phyloP scores from a whole-genome alignment of 1,140 invertebrate species.

The Armadillidium nasatum region DNA sequence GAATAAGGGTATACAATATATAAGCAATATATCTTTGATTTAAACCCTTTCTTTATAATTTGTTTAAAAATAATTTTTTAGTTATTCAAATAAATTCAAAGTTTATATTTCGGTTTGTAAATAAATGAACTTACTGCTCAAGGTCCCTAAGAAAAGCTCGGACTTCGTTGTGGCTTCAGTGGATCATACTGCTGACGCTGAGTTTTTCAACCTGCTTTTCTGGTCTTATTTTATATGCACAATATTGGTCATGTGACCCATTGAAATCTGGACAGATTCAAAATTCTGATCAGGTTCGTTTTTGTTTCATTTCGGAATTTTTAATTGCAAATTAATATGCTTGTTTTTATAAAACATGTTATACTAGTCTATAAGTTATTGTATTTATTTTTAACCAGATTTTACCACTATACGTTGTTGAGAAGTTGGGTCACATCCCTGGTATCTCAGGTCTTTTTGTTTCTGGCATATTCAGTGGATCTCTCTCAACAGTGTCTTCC shows the following conservation, averaged over 20 bases:
- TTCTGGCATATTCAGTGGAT: constrained; percentile 75
- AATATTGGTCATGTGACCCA: constrained; percentile 72
- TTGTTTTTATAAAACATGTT: background rate
- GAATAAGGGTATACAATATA: too few species aligned
- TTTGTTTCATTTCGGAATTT: background rate
- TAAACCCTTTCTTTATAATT: too few species aligned
- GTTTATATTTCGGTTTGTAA: too few species aligned
- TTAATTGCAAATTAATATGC: background rate
- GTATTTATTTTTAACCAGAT: constrained; percentile 52
- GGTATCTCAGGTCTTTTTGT: constrained; percentile 76
- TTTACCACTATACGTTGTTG: constrained; percentile 72
- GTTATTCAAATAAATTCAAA: too few species aligned
- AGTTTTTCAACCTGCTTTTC: constrained; percentile 67
- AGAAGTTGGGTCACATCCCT: constrained; percentile 61
- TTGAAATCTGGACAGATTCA: constrained; percentile 54
- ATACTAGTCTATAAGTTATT: background rate
- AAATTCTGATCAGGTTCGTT: constrained; percentile 49
- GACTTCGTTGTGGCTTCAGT: constrained; percentile 60
- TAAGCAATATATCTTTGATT: too few species aligned
- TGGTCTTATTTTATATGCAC: constrained; percentile 71
- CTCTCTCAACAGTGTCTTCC: constrained; percentile 78
- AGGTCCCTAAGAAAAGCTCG: constrained; percentile 36
- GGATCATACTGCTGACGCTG: constrained; percentile 64
- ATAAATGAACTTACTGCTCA: background rate
- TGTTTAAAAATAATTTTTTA: too few species aligned